phyloP scores from a whole-genome alignment of 2,888 invertebrate genomes.

The Sinopyrophorus schimmeli region DNA sequence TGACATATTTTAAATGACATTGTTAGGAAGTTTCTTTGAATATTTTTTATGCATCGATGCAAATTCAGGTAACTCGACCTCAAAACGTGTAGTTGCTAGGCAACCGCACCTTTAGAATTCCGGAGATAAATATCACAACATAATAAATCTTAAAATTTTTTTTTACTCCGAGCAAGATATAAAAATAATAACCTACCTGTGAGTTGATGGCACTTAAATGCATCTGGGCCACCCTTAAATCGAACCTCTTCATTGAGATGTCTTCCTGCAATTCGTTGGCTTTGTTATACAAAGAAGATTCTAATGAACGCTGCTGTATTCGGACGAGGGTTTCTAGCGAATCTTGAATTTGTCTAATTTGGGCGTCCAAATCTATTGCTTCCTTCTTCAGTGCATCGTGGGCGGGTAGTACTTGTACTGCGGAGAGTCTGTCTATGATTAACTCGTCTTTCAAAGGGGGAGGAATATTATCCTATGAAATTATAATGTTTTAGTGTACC shows the following conservation, averaged over 20 bases:
- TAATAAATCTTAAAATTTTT: slow-evolving; percentile 5
- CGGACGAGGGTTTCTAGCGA: slow-evolving; percentile 80
- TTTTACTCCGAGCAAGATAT: background rate
- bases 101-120: slow-evolving; percentile 14
- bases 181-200: slow-evolving; percentile 69
- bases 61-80: slow-evolving; percentile 13
- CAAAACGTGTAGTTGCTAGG: slow-evolving; percentile 29
- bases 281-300: slow-evolving; percentile 86
- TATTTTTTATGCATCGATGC: slow-evolving; percentile 15
- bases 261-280: slow-evolving; percentile 96
- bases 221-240: slow-evolving; percentile 87
- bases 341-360: slow-evolving; percentile 87
- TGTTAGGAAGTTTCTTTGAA: too few species aligned
- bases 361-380: slow-evolving; percentile 79
- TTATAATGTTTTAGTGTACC: background rate
- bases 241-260: slow-evolving; percentile 91
- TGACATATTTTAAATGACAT: too few species aligned
- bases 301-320: slow-evolving; percentile 76
- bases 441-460: slow-evolving; percentile 82
- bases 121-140: slow-evolving; percentile 10
- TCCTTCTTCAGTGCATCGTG: slow-evolving; percentile 82
- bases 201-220: slow-evolving; percentile 88
- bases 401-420: slow-evolving; percentile 70
- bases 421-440: slow-evolving; percentile 76
- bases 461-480: slow-evolving; percentile 66